Evolutionary conservation across 2,113 vertebrate genomes (phyloP).

Genomic region (Sylvia atricapilla): DNA sequence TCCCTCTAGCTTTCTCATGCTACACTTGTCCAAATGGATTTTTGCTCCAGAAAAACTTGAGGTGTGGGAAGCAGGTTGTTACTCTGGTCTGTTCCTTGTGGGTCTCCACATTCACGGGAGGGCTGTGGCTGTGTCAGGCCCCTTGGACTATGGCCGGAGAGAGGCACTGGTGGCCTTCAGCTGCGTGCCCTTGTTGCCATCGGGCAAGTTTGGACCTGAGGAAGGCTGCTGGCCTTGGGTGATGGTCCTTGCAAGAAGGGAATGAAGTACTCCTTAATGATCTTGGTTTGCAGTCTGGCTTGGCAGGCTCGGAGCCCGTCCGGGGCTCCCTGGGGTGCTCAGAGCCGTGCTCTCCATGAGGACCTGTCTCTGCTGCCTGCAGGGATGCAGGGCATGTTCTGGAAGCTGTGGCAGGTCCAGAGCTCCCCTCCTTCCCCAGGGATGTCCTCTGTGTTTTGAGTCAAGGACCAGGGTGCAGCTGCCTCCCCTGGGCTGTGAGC

Average conservation of each 20-base stretch:
- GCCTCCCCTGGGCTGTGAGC: neutral
- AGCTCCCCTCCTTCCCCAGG: neutral
- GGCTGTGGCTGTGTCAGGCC: neutral
- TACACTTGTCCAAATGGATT: neutral
- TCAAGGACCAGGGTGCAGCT: neutral
- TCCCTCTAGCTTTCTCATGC: neutral
- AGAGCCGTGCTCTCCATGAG: rapidly evolving
- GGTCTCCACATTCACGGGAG: neutral
- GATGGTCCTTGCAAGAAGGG: neutral
- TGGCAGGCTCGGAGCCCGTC: neutral
- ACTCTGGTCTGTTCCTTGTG: neutral
- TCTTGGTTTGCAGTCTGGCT: neutral
- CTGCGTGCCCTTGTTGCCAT: neutral
- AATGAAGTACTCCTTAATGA: neutral
- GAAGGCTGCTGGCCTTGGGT: neutral
- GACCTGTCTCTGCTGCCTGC: neutral
- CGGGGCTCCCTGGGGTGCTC: neutral
- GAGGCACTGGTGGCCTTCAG: neutral
- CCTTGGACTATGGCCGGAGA: neutral
- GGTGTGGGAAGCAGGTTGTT: neutral
- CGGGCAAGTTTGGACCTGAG: neutral
- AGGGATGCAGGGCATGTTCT: neutral
- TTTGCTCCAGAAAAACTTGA: neutral
- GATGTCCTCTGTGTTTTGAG: neutral
- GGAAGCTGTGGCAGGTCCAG: neutral